Percentiles rank a stretch among this genome's conserved stretches.
Evolutionary conservation across 2,888 invertebrate genomes (phyloP).

Genomic region (Sclerodermus sp.): DNA sequence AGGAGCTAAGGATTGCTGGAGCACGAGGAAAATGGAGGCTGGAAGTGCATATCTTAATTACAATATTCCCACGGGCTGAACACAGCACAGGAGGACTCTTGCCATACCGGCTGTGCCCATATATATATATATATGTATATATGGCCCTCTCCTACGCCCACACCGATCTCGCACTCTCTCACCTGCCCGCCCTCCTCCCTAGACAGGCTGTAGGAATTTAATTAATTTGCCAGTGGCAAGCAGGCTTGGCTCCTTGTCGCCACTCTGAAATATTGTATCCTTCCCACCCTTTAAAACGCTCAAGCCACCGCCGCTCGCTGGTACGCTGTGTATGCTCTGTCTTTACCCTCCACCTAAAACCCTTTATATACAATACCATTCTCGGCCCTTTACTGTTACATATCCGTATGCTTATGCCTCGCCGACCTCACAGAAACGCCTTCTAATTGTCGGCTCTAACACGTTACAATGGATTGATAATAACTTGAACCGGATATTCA

Average conservation of each 20-base stretch:
- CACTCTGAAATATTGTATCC: constrained; percentile 45
- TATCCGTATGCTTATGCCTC: background rate
- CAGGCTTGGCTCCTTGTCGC: constrained; percentile 41
- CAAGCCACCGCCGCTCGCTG: constrained; percentile 18
- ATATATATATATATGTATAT: background rate
- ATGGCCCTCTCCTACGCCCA: constrained; percentile 5
- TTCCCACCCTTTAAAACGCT: constrained; percentile 36
- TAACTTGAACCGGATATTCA: no score
- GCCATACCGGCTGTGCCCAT: constrained; percentile 5
- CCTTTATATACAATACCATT: no score
- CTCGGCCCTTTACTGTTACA: no score
- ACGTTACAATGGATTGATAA: no score
- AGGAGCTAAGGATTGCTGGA: constrained; percentile 2
- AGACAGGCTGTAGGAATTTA: constrained; percentile 46
- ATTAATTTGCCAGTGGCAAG: constrained; percentile 49
- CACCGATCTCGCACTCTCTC: constrained; percentile 5
- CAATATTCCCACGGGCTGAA: constrained; percentile 50
- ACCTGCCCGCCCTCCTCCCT: constrained; percentile 27
- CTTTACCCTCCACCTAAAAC: background rate
- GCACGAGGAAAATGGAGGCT: constrained; percentile 33
- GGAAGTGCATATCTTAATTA: constrained; percentile 52
- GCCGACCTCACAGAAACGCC: background rate
- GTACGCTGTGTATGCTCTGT: background rate
- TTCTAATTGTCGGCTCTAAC: no score
- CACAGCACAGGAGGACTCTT: constrained; percentile 30